phyloP scores from a whole-genome alignment of 2,113 vertebrate genomes.

The Hydrolagus affinis region DNA sequence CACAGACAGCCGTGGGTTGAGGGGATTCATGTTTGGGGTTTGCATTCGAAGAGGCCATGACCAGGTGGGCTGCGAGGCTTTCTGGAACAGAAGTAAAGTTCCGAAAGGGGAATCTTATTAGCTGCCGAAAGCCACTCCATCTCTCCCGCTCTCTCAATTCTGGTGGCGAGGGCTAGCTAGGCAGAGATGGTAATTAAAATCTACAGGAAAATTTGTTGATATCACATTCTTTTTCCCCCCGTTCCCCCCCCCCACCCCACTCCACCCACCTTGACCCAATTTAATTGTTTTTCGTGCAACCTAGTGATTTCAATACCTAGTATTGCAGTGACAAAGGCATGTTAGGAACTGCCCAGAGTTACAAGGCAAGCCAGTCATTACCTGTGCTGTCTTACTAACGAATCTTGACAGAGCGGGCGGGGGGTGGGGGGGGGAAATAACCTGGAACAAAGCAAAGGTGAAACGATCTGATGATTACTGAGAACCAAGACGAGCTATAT shows the following conservation, averaged over 20 bases:
- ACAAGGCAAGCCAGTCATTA: not conserved
- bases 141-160: not conserved
- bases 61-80: not conserved
- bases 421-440: no score
- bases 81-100: not conserved
- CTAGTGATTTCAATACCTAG: no score
- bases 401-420: no score
- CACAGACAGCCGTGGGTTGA: no score
- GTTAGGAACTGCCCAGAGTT: not conserved
- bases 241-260: no score
- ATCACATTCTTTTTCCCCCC: not conserved
- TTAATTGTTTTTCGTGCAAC: not conserved
- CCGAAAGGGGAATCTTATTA: not conserved
- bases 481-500: no score
- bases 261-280: not conserved
- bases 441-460: no score
- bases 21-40: no score
- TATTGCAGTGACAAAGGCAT: not conserved
- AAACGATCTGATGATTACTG: no score
- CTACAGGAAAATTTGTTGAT: not conserved
- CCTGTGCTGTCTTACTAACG: not conserved
- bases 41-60: no score
- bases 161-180: not conserved
- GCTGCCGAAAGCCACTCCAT: no score
- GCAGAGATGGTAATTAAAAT: not conserved